Evolutionary conservation across 2,113 vertebrate species (phyloP).

Genomic region (Ariopsis seemanni): DNA sequence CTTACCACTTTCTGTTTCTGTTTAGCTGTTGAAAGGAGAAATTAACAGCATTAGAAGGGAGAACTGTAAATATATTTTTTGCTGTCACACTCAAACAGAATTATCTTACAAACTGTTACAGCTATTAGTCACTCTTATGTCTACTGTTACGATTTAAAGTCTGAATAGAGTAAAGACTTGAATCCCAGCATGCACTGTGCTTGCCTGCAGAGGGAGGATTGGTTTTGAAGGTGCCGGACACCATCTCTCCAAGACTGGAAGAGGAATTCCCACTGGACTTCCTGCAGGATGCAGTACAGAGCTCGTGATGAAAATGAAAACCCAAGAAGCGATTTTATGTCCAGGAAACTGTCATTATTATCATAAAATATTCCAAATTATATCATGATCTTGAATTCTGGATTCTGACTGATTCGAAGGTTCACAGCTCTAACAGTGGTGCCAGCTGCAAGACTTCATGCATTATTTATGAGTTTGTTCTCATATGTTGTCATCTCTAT

Average conservation of each 20-base stretch:
- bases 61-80: not conserved
- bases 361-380: not conserved
- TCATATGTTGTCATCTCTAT: not conserved
- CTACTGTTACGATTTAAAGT: not conserved
- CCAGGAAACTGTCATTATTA: not conserved
- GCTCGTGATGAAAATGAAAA: not conserved
- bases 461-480: not conserved
- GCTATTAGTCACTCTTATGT: not conserved
- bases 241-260: constrained; percentile 97
- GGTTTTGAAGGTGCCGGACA: constrained; percentile 91
- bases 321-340: not conserved
- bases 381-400: not conserved
- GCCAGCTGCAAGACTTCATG: not conserved
- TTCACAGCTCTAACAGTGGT: not conserved
- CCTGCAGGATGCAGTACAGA: constrained; percentile 62
- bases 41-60: constrained; percentile 15
- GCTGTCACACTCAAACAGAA: not conserved
- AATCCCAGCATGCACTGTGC: constrained; percentile 31
- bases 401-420: not conserved
- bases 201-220: constrained; percentile 89
- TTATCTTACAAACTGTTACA: not conserved
- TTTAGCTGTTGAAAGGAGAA: constrained; percentile 83
- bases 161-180: not conserved
- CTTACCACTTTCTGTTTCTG: constrained; percentile 99
- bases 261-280: constrained; percentile 97